Conservation (phyloP, 2,888 invertebrate species). For the Chloromyia formosa region DNA sequence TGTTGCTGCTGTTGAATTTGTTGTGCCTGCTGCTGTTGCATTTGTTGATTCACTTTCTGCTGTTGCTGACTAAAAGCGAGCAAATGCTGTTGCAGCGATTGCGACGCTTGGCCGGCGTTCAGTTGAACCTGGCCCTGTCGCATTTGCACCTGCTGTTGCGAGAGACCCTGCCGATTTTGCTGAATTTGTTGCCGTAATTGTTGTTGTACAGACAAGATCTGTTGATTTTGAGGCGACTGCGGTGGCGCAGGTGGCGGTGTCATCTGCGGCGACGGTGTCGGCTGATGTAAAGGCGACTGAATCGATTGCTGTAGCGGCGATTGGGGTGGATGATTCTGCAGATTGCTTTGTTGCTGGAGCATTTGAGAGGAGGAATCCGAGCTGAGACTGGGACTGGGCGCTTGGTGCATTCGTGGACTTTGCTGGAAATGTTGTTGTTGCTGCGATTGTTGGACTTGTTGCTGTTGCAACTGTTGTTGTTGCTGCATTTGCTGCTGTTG, state of each 20-base stretch:
- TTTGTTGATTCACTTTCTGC: conserved; percentile 50
- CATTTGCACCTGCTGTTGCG: conserved; percentile 49
- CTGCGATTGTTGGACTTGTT: conserved; percentile 50
- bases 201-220: conserved; percentile 53
- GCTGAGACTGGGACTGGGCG: conserved; percentile 60
- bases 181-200: conserved; percentile 60
- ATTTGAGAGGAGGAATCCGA: conserved; percentile 60
- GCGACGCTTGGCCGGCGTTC: conserved; percentile 51
- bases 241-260: conserved; percentile 61
- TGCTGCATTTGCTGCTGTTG: conserved; percentile 60
- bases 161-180: conserved; percentile 53
- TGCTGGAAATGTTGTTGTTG: conserved; percentile 58
- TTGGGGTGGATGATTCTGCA: conserved; percentile 59
- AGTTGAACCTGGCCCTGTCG: conserved; percentile 42
- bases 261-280: conserved; percentile 61
- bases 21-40: conserved; percentile 46
- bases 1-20: conserved; percentile 40
- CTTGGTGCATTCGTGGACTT: conserved; percentile 60
- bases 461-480: conserved; percentile 54
- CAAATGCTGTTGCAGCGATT: conserved; percentile 59
- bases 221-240: conserved; percentile 55
- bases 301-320: conserved; percentile 52
- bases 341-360: conserved; percentile 54
- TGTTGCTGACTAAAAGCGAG: conserved; percentile 56
- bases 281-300: conserved; percentile 38